phyloP scores from a whole-genome alignment of 2,113 vertebrate genomes.

The Lagenorhynchus albirostris region DNA sequence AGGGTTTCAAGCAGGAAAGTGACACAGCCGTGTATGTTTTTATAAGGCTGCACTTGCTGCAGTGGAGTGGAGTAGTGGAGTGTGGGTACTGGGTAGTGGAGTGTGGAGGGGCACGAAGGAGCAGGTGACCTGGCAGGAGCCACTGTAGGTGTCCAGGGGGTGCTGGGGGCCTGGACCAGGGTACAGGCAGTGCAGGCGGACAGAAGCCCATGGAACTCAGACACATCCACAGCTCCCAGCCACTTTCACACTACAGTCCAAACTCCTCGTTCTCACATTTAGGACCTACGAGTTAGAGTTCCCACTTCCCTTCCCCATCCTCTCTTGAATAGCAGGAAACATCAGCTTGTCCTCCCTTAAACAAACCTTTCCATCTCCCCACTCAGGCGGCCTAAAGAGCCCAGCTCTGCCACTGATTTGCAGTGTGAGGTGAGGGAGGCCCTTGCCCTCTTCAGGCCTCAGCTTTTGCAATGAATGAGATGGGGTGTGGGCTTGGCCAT shows the following conservation, averaged over 20 bases:
- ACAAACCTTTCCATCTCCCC: background rate
- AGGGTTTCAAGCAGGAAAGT: background rate
- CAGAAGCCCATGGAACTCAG: background rate
- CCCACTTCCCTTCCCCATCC: background rate
- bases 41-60: background rate
- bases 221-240: background rate
- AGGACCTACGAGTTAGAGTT: accelerated
- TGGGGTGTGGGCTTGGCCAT: background rate
- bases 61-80: background rate
- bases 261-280: background rate
- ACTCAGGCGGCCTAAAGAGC: background rate
- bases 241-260: background rate
- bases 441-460: background rate
- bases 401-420: background rate
- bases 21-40: background rate
- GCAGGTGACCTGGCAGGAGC: background rate
- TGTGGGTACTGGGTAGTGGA: background rate
- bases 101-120: background rate
- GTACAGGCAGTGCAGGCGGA: background rate
- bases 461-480: background rate
- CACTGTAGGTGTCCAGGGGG: background rate
- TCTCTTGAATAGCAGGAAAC: background rate
- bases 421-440: background rate
- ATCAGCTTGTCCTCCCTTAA: background rate
- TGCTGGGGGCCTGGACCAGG: background rate